phyloP scores from a whole-genome alignment of 2,797 vertebrate genomes.

The Megaceryle alcyon region DNA sequence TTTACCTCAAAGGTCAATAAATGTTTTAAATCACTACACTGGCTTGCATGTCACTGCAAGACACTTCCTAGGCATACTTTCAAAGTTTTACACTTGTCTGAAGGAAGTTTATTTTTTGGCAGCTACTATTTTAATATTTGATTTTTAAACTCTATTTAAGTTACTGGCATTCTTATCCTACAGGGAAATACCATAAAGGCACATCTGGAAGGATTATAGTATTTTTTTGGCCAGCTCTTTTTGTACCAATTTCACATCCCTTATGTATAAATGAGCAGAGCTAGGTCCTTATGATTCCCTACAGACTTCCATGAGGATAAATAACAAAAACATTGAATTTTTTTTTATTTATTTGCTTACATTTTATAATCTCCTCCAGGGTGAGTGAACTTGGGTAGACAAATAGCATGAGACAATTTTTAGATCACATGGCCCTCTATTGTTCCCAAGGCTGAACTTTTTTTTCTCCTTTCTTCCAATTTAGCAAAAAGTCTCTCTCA shows the following conservation, averaged over 20 bases:
- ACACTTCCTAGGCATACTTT: background rate
- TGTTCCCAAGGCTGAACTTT: background rate
- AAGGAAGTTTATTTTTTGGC: background rate
- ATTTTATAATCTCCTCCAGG: background rate
- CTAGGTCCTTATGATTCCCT: background rate
- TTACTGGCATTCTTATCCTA: background rate
- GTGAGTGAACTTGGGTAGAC: background rate
- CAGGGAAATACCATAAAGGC: background rate
- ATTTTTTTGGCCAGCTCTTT: background rate
- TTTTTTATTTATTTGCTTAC: background rate
- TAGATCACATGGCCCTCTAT: accelerated
- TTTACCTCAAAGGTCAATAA: background rate
- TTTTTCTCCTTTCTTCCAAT: background rate
- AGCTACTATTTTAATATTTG: background rate
- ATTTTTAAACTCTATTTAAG: background rate
- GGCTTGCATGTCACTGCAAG: background rate
- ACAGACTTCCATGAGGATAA: background rate
- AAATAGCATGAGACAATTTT: background rate
- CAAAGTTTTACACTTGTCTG: background rate
- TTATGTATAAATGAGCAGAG: background rate
- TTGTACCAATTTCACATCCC: background rate
- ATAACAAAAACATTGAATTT: background rate
- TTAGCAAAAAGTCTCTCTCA: background rate
- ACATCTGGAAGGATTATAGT: background rate
- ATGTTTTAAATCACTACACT: background rate